Percentiles rank a stretch among this genome's conserved stretches.
Evolutionary conservation across 1,140 invertebrate species (phyloP).

Genomic region (Hyles euphorbiae): DNA sequence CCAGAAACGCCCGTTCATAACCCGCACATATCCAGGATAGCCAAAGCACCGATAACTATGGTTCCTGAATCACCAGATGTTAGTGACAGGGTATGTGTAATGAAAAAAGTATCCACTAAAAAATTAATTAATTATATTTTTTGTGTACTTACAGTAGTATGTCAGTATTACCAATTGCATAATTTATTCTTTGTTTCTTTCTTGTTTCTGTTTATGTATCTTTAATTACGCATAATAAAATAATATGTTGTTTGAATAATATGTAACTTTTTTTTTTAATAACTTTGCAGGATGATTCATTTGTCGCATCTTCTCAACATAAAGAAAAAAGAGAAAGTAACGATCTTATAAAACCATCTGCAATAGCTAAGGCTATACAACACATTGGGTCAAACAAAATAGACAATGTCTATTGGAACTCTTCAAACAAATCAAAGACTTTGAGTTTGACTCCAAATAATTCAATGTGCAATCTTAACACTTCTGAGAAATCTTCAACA

Average conservation of each 20-base stretch:
- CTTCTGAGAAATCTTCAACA: background rate
- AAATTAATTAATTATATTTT: background rate
- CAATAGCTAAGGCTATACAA: slow-evolving; percentile 38
- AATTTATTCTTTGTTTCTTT: no score
- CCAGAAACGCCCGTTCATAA: slow-evolving; percentile 47
- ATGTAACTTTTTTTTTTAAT: no score
- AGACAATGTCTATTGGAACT: slow-evolving; percentile 47
- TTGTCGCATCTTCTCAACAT: slow-evolving; percentile 43
- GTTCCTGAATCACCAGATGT: slow-evolving; percentile 62
- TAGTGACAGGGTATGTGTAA: slow-evolving; percentile 48
- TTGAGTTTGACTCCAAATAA: slow-evolving; percentile 34
- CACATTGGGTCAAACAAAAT: slow-evolving; percentile 47
- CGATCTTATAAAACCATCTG: slow-evolving; percentile 40
- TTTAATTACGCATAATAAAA: background rate
- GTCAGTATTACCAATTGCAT: no score
- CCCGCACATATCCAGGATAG: slow-evolving; percentile 32
- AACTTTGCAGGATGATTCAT: slow-evolving; percentile 57
- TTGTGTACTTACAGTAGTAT: background rate
- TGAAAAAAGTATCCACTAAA: no score
- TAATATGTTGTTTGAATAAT: background rate
- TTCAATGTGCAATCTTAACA: slow-evolving; percentile 13
- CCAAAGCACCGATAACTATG: slow-evolving; percentile 25
- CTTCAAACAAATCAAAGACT: slow-evolving; percentile 50
- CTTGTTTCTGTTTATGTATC: background rate
- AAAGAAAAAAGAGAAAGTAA: slow-evolving; percentile 27